Base-by-base conservation (phyloP, 2,888 invertebrate species). In the Lasioglossum pauxillum region DNA sequence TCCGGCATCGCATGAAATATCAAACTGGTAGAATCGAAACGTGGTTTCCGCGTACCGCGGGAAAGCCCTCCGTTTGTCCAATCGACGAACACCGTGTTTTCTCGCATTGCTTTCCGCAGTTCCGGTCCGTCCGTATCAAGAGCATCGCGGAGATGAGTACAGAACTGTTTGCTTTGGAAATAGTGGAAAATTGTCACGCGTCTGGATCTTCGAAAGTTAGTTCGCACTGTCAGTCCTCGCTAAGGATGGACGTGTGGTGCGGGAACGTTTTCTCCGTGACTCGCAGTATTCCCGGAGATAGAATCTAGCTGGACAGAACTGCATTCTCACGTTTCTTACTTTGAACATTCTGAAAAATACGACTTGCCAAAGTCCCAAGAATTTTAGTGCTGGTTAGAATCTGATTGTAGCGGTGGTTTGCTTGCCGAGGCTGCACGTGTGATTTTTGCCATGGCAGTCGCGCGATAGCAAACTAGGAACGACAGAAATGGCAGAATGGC, bases 11-110 rank as follows among this genome's bases (percentile, higher is more conserved):
- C 53, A 44, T 71, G 76, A 69, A 76, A 76, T 71, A 71, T 57
- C 69, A 69, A 80, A 76, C 76, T 31, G 38, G 69, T 41, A 69
- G 64, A 57, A 80, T 75, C 69, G 76, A 71, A 76, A 76, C 44
- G 41, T 38, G 69, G 38, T 69, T 69, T 69, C 69, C 69, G 38
- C 38, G 12, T 69, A 23, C 38, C 5, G 23, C 69, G 38, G 38
- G 12, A 38, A 46, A 69, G 38, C 38, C 23, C 69, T 38, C 69
- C 12, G 69, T 69, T 38, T 23, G 38, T 38, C 38, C 38, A 38
- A 69, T 69, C 69, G 35, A 23, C 38, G 69, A 23, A 69, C 69
- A 38, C 12, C 69, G 38, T 69, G 69, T 38, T 69, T 69, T 38
- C 69, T 69, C 38, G 69, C 69, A 12, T 69, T 38, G 69, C 23